phyloP scores from a whole-genome alignment of 1,140 invertebrate genomes.

The Ostrea denselamellosa region DNA sequence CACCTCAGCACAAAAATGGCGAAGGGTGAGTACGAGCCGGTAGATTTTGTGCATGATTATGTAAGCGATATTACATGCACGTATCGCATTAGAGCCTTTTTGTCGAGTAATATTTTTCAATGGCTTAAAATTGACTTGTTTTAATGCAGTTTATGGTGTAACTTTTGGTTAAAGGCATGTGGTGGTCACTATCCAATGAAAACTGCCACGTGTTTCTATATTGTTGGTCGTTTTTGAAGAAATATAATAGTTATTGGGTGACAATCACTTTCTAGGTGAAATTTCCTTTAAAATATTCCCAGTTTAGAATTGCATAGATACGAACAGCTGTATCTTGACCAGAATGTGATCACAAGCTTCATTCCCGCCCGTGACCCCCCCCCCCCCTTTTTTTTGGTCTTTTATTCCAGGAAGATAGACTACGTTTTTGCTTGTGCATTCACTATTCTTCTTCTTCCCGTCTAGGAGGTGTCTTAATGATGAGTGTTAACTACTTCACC shows the following conservation, averaged over 20 bases:
- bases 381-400: too few species aligned
- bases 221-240: background rate
- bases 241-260: background rate
- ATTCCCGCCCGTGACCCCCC: too few species aligned
- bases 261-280: too few species aligned
- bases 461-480: too few species aligned
- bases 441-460: too few species aligned
- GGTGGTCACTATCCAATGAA: background rate
- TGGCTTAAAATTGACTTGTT: background rate
- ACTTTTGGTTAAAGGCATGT: background rate
- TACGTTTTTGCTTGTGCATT: too few species aligned
- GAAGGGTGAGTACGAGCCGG: slow-evolving; percentile 16
- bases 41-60: background rate
- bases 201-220: slow-evolving; percentile 29
- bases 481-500: too few species aligned
- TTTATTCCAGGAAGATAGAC: too few species aligned
- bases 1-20: slow-evolving; percentile 27
- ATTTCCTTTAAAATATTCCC: too few species aligned
- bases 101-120: background rate
- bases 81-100: background rate
- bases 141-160: background rate
- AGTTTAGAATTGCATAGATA: too few species aligned
- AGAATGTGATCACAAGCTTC: too few species aligned
- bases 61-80: background rate
- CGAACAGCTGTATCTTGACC: too few species aligned